Conservation (phyloP, 1,140 invertebrate genomes). For the Contarinia nasturtii region DNA sequence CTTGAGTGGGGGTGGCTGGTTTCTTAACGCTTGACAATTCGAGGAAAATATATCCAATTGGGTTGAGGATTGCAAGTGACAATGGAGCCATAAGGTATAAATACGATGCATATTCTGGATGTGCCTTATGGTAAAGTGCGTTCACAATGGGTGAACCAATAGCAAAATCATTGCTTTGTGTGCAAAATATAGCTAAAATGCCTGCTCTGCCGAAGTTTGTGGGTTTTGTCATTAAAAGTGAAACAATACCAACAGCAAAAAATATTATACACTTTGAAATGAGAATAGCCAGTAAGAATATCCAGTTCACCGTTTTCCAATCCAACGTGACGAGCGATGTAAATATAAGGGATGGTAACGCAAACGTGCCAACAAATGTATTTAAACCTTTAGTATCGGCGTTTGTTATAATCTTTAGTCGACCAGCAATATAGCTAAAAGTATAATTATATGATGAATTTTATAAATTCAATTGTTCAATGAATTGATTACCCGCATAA, state of each 20-base stretch:
- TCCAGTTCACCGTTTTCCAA: constrained; percentile 73
- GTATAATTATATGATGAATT: background rate
- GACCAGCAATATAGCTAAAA: constrained; percentile 72
- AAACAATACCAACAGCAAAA: constrained; percentile 57
- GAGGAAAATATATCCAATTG: constrained; percentile 76
- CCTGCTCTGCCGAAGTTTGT: constrained; percentile 68
- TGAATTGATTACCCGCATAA: too few relatives aligned
- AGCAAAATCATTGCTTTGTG: constrained; percentile 96
- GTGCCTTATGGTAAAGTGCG: constrained; percentile 51
- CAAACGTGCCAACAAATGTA: constrained; percentile 84
- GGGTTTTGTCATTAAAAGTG: constrained; percentile 57
- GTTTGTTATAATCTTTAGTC: constrained; percentile 63
- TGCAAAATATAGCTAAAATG: constrained; percentile 85
- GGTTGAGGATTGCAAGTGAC: constrained; percentile 81
- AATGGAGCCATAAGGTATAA: constrained; percentile 89
- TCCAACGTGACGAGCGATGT: constrained; percentile 71
- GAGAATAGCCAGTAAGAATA: constrained; percentile 67
- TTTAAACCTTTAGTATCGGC: constrained; percentile 79
- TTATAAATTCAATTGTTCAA: too few relatives aligned
- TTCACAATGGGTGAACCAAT: constrained; percentile 84
- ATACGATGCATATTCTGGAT: constrained; percentile 80
- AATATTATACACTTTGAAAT: constrained; percentile 77
- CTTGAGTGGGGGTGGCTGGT: background rate
- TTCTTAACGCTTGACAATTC: constrained; percentile 58
- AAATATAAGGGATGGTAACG: constrained; percentile 82